A percentile compares a stretch with the other conserved stretches of the same genome.
phyloP scores from a whole-genome alignment of 2,113 vertebrate genomes.

The Anoura caudifer region DNA sequence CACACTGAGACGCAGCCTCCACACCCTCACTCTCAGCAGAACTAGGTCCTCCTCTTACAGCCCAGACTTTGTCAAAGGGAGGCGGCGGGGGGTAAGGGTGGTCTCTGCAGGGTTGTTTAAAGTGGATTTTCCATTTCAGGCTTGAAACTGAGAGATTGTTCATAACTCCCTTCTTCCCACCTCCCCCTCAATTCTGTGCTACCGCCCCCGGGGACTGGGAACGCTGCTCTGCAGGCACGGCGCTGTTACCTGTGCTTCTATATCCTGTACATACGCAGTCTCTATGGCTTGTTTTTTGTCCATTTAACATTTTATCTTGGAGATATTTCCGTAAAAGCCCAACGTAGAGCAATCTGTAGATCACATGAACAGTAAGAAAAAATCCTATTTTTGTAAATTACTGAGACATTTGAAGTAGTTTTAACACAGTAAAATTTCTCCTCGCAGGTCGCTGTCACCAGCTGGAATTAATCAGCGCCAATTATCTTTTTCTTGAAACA shows the following conservation, averaged over 20 bases:
- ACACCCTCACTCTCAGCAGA: background rate
- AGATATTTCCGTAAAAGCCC: background rate
- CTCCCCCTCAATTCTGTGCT: background rate
- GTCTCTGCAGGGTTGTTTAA: background rate
- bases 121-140: background rate
- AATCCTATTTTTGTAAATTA: background rate
- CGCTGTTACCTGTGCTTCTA: background rate
- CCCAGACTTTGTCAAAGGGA: background rate
- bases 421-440: background rate
- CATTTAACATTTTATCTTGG: background rate
- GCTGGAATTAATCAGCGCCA: background rate
- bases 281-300: background rate
- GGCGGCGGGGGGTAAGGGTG: accelerated
- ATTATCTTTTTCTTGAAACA: background rate
- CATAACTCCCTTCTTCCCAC: background rate
- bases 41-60: background rate
- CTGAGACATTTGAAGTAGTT: background rate
- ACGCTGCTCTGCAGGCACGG: background rate
- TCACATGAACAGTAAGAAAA: background rate
- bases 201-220: background rate
- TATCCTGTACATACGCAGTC: background rate
- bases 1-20: background rate
- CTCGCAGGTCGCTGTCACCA: background rate
- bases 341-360: background rate
- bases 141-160: background rate